phyloP scores from a whole-genome alignment of 2,113 vertebrate species.

The Oryzias melastigma region DNA sequence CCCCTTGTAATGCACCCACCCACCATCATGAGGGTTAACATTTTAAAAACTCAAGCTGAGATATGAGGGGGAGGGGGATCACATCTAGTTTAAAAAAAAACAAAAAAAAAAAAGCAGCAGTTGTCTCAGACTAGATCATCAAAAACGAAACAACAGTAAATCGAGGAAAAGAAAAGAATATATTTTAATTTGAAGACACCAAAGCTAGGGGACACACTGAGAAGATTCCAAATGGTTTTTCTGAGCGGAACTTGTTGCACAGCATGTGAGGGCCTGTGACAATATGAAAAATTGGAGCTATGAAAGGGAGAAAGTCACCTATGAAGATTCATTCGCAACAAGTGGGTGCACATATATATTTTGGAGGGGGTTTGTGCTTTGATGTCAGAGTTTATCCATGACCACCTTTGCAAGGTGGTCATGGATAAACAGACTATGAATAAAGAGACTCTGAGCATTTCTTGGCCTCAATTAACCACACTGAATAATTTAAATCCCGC shows the following conservation, averaged over 20 bases:
- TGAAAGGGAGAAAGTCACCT: no score
- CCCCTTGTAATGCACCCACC: no score
- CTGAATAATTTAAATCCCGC: conserved; percentile 43
- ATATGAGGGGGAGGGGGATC: no score
- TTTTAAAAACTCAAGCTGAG: no score
- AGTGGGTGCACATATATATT: not conserved
- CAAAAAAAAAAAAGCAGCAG: no score
- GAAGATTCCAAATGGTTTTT: no score
- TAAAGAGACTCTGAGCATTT: conserved; percentile 20
- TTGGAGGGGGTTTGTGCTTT: not conserved
- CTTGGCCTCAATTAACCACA: conserved; percentile 46
- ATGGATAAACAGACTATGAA: conserved; percentile 14
- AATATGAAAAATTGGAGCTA: no score
- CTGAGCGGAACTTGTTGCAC: not conserved
- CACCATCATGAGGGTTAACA: no score
- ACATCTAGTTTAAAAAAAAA: no score
- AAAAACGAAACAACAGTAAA: no score
- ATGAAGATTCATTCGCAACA: not conserved
- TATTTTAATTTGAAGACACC: not conserved
- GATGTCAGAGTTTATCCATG: not conserved
- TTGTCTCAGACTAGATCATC: no score
- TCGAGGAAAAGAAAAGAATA: no score
- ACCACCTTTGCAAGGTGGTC: conserved; percentile 16
- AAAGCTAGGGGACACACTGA: not conserved
- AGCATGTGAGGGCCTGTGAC: not conserved